Evolutionary conservation across 2,797 vertebrate species (phyloP), one percentile per base, ranked within the genome.

Genomic region (Oreochromis mossambicus): DNA sequence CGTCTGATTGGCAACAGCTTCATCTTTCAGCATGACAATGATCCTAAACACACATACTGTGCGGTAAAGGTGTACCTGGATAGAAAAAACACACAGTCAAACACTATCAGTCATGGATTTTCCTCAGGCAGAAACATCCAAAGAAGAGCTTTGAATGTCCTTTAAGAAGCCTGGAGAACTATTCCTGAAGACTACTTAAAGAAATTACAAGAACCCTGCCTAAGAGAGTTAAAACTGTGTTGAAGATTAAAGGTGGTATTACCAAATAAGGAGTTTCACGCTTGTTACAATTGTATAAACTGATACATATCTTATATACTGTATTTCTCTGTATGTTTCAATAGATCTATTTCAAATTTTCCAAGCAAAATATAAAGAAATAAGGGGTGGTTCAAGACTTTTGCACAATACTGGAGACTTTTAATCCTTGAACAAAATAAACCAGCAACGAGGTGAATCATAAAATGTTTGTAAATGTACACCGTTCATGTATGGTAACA

Each of bases 321-420:
- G 15, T 19, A 11, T 61, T 61, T n/a, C 17, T 61, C 3, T 12
- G 29, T 34, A 61, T 61, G 0, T n/a, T 36, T 61, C 34, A 61
- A 61, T 19, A 61, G 32, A 7, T 7, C 32, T 61, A n/a, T 36
- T 61, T 61, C 58, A 36, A n/a, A 36, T n/a, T 7, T 61, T 61
- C 10, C 32, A 36, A 61, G 58, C 9, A 61, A 61, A 61, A 61
- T 61, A 61, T 61, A 10, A 61, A 61, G 10, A 61, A 61, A 36
- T 61, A 61, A 11, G 17, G 6, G 2, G 32, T 36, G 58, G 58
- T 61, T 36, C 19, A 5, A 5, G 34, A 63, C 34, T 38, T 38
- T 38, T 63, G 58, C 58, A 63, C 19, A 63, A n/a, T 63, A 63
- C 19, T 63, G 10, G 17, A 63, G 10, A 63, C 32, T 36, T 63